These are phyloP conservation scores for Gonatopus flavifemur DNA, from an alignment of 1,140 invertebrate genomes.

Conservation along the genomic window DNA sequence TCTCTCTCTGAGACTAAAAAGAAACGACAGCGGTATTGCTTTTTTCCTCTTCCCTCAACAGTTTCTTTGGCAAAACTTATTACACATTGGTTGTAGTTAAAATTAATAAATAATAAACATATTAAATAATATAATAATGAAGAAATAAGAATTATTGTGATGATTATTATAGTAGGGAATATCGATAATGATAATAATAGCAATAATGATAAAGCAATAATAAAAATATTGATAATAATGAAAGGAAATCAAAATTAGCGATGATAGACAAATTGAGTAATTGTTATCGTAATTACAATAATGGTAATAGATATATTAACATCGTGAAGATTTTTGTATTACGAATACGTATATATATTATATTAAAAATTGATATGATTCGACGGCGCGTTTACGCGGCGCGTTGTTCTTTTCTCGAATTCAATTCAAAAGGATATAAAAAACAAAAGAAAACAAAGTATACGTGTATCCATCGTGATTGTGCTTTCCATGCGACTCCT, in stretches of 20 bases:
- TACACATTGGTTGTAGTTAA: constrained; percentile 56
- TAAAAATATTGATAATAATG: constrained; percentile 30
- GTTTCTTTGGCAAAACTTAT: constrained; percentile 60
- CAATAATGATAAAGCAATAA: constrained; percentile 31
- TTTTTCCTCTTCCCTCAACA: too few species aligned
- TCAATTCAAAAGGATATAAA: too few species aligned
- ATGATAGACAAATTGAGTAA: too few species aligned
- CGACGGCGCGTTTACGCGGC: too few species aligned
- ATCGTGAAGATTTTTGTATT: too few species aligned
- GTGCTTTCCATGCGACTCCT: too few species aligned
- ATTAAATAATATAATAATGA: constrained; percentile 48
- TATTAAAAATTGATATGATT: too few species aligned
- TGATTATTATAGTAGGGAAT: constrained; percentile 34
- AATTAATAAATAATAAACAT: constrained; percentile 57
- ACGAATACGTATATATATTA: too few species aligned
- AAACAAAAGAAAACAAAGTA: too few species aligned
- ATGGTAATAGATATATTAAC: constrained; percentile 49
- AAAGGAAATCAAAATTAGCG: constrained; percentile 18
- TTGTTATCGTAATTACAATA: constrained; percentile 39
- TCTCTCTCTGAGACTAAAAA: constrained; percentile 23
- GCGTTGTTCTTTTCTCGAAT: too few species aligned
- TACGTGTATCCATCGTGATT: too few species aligned
- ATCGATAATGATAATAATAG: constrained; percentile 39
- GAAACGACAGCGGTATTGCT: constrained; percentile 48
- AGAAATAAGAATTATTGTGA: constrained; percentile 35